Base-by-base conservation (phyloP, 2,888 invertebrate genomes). In the Dasysyrphus tricinctus region DNA sequence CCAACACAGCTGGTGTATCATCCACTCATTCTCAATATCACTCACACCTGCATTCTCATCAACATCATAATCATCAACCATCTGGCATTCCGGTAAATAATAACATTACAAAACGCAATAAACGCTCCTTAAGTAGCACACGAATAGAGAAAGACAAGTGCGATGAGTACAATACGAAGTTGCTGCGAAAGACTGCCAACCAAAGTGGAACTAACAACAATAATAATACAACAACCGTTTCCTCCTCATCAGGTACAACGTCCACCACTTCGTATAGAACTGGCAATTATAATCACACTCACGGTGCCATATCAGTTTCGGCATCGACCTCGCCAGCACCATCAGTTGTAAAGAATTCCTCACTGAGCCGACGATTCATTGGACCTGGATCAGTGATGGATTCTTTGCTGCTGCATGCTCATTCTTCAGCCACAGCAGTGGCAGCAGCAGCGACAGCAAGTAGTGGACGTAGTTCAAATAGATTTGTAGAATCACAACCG, bases 61-160 rank as follows among this genome's bases (percentile, higher is more conserved):
- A 88, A 88, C 74, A 80, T 83, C 61, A 80, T 79, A 56, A 88
- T 88, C 70, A 89, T 88, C 82, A 89, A 81, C 83, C 88, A 65
- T 89, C 89, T 34, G 88, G 85, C 14, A 89, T 89, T 65, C 89
- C 89, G 32, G 75, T 88, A 14, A 88, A 87, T 65, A 88, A 88
- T 82, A 88, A 88, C 44, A 88, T 84, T 56, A 79, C 89, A 29
- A 93, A 92, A 84, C 91, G 93, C 67, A 92, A 92, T 87, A 93
- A 93, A 88, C 91, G 93, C 54, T 92, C 93, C n/a, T 88, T 93
- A 9, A 93, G 93, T 88, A 93, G 92, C 78, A 92, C 93, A 3
- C 91, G 92, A 19, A 90, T 92, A 44, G 92, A 92, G 83, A 92
- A 92, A 89, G 92, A 92, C 88, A 92, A 92, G 87, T 91, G 91